Evolutionary conservation across 2,113 vertebrate species (phyloP).

Genomic region (Acanthisitta chloris): DNA sequence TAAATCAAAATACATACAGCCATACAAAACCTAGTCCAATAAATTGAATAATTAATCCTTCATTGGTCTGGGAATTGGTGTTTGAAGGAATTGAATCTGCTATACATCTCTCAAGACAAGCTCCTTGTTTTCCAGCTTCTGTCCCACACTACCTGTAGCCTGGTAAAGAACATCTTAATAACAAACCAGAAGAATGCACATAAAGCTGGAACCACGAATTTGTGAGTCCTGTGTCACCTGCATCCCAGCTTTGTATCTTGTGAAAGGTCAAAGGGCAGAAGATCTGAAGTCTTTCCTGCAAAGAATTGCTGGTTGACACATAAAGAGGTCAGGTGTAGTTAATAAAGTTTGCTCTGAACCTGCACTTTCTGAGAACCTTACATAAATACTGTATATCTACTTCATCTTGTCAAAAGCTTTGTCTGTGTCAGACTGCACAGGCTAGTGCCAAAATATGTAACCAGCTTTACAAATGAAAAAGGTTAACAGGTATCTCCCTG

Average conservation of each 20-base stretch:
- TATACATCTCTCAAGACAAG: neutral
- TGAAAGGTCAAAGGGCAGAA: neutral
- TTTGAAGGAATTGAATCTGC: neutral
- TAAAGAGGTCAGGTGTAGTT: neutral
- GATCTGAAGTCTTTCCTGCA: neutral
- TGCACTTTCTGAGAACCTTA: neutral
- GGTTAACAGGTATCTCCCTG: slow-evolving; percentile 42
- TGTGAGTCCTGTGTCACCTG: neutral
- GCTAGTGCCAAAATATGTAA: neutral
- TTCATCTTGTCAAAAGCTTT: slow-evolving; percentile 31
- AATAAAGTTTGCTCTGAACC: slow-evolving; percentile 22
- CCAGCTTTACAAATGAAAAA: slow-evolving; percentile 26
- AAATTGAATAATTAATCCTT: neutral
- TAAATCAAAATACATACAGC: neutral
- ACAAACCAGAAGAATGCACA: neutral
- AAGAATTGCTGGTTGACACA: neutral
- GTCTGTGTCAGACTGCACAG: neutral
- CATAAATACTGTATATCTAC: neutral
- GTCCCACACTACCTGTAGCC: neutral
- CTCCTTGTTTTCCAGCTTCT: neutral
- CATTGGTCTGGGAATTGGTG: neutral
- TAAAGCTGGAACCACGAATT: neutral
- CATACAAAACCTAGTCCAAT: neutral
- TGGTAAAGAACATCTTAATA: neutral
- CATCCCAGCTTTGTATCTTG: neutral